Evolutionary conservation across 2,888 invertebrate genomes (phyloP), one percentile per base, ranked within the genome.

Genomic region (Luperina nickerlii): DNA sequence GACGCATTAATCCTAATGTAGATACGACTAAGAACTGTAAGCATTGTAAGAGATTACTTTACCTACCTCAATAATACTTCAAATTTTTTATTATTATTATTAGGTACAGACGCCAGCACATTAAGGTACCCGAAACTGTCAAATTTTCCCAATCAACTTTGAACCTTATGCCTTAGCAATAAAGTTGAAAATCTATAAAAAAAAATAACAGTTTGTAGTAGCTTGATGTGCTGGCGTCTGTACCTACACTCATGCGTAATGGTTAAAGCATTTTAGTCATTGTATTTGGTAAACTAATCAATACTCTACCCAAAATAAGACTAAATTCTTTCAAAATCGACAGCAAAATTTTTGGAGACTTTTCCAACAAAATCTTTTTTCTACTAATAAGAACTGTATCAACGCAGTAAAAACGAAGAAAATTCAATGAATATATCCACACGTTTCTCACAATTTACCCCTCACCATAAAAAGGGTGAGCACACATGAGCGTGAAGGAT

Each of bases 401-500:
- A 60, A n/a, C 45, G 18, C 20, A 54, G 5, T 38, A 11, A 54
- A 63, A 79, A 62, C 20, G 2, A 62, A 67, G 32, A 63, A 78
- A 66, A 72, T 48, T 38, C 11, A 27, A 15, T 32, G 32, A 4
- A n/a, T 67, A 87, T 79, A 76, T 96, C 96, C 95, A 94, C 76
- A 89, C 48, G 90, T 93, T 81, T 84, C 91, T 84, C 81, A 79
- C 92, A 86, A 80, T 85, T 89, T 92, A 91, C 93, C 94, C 94
- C 93, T 92, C 90, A 90, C 93, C 93, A 94, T 60, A 95, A 95
- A 95, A 96, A 96, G 96, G 96, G 96, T 96, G 96, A 88, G 92
- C 95, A 96, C 96, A 96, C 95, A 96, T 96, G 97, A 96, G 96
- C 97, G 96, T 96, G 96, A 96, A 97, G 96, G 96, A 96, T 97